These are phyloP conservation scores for Drosophila mulleri DNA, from an alignment of 2,888 invertebrate genomes.

Conservation along the genomic window DNA sequence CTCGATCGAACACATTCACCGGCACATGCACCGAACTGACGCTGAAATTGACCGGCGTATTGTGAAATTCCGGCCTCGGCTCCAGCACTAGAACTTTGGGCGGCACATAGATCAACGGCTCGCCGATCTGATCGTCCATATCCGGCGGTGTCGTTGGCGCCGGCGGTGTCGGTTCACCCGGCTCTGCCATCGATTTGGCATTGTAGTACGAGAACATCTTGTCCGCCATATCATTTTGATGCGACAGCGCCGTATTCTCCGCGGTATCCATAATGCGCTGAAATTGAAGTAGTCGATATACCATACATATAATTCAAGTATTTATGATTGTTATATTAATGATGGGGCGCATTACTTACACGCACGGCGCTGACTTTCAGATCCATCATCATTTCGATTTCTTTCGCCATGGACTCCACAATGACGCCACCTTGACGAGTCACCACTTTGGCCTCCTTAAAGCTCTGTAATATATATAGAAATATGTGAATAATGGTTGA, in stretches of 20 bases:
- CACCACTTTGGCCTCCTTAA: conserved; percentile 91
- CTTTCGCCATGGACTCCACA: conserved; percentile 92
- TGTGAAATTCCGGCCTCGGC: conserved; percentile 91
- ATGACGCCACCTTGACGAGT: conserved; percentile 91
- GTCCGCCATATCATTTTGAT: conserved; percentile 87
- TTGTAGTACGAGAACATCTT: conserved; percentile 89
- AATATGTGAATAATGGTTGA: too few species aligned
- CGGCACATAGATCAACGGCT: conserved; percentile 86
- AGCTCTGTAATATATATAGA: conserved; percentile 87
- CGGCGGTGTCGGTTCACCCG: conserved; percentile 86
- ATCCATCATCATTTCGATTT: conserved; percentile 95
- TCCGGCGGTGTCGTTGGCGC: conserved; percentile 86
- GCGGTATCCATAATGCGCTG: conserved; percentile 95
- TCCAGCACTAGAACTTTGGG: conserved; percentile 88
- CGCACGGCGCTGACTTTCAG: conserved; percentile 94
- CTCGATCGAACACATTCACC: conserved; percentile 96
- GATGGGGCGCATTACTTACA: conserved; percentile 85
- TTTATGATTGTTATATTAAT: too few species aligned
- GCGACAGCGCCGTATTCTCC: conserved; percentile 91
- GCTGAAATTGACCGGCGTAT: conserved; percentile 91
- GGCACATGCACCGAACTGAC: conserved; percentile 97
- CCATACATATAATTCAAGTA: not conserved
- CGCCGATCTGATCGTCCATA: conserved; percentile 86
- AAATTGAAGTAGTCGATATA: not conserved
- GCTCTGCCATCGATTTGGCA: conserved; percentile 89